Evolutionary conservation across 1,140 invertebrate genomes (phyloP), one percentile per base, ranked within the genome.

Genomic region (Leptinotarsa texana): DNA sequence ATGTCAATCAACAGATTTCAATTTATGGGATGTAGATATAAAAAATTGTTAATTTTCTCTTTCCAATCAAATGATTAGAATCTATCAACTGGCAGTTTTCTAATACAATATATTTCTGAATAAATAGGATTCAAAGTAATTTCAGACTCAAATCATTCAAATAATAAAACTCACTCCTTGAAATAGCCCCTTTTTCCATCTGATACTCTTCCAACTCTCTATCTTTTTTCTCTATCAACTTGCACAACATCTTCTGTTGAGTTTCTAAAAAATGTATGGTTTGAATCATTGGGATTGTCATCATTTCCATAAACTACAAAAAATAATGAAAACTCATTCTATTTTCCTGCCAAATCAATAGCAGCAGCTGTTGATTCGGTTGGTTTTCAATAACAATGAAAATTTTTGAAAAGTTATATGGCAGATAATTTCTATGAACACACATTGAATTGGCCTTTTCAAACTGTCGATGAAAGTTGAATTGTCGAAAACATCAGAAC

Each of bases 151-250:
- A 62, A 24, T 22, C 1, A 5, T 3, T 13, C 4, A 65, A n/a
- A 65, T 33, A 65, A 65, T 65, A 15, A 67, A 49, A 57, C 68
- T 63, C 70, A 81, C 80, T 63, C 77, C 79, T 76, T 18, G 79
- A 75, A 66, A 81, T 78, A 69, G 72, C 63, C 49, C 79, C 78
- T 51, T 79, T 78, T 77, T 82, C 81, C 75, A 77, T 76, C 61
- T 77, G 67, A 77, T 81, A 77, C 72, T 82, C 78, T 51, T 78
- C 68, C 15, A 82, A 74, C 75, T 80, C 79, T 61, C 63, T 78
- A 65, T 82, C 80, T 74, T 82, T 82, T 48, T 79, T 80, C 57
- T 78, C 65, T 24, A 82, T n/a, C 21, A 79, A 62, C 57, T 77
- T 73, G 51, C 72, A 72, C 48, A 82, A 69, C 73, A 75, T 74